phyloP scores from a whole-genome alignment of 2,797 vertebrate species.

The Clarias pachynema region DNA sequence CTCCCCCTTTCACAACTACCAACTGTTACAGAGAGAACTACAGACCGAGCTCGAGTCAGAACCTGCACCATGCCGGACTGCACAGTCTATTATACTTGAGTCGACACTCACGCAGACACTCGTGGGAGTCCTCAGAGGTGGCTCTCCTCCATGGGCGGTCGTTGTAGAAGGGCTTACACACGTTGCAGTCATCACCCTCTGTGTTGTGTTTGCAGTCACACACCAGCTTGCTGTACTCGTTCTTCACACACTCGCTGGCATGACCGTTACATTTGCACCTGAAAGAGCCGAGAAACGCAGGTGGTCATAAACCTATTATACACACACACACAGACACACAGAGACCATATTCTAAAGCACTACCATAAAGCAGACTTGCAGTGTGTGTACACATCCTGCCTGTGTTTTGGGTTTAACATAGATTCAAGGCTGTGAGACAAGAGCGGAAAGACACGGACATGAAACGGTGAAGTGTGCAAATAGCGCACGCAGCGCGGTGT shows the following conservation, averaged over 20 bases:
- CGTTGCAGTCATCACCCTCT: constrained; percentile 84
- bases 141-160: constrained; percentile 94
- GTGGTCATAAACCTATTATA: constrained; percentile 10
- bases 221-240: constrained; percentile 76
- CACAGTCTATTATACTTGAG: accelerated
- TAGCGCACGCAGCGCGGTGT: constrained; percentile 27
- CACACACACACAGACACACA: not conserved
- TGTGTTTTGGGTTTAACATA: constrained; percentile 30
- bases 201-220: constrained; percentile 97
- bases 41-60: not conserved
- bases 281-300: constrained; percentile 5
- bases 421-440: not conserved
- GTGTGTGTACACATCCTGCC: constrained; percentile 44
- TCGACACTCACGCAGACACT: constrained; percentile 86
- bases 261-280: constrained; percentile 98
- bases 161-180: constrained; percentile 91
- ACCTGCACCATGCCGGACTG: not conserved
- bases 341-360: not conserved
- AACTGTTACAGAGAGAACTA: not conserved
- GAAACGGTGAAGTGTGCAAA: constrained; percentile 48
- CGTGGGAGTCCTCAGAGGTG: constrained; percentile 83
- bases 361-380: constrained; percentile 26
- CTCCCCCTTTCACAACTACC: not conserved
- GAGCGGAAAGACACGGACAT: constrained; percentile 38
- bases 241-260: constrained; percentile 87